Conservation (phyloP, 37 sponge, comb jelly and placozoan species). For the Diacarnus erythraeanus region DNA sequence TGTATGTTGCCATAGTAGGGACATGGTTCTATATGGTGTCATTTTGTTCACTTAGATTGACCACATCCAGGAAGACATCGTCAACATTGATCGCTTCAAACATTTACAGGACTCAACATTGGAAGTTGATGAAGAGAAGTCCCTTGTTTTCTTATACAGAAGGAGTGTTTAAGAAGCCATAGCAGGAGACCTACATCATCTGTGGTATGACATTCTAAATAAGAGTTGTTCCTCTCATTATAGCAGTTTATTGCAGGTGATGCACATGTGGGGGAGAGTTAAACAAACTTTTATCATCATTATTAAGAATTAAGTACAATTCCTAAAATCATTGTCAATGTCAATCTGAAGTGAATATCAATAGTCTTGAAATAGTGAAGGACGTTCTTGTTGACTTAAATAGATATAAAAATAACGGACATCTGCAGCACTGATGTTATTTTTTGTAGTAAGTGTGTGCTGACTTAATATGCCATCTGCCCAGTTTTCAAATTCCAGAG, state of each 20-base stretch:
- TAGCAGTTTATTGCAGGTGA: background rate
- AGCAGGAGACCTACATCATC: constrained; percentile 5
- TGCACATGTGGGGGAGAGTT: background rate
- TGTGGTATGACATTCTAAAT: background rate
- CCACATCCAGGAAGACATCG: background rate
- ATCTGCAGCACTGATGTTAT: background rate
- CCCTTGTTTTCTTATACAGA: background rate
- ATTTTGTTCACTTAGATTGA: background rate
- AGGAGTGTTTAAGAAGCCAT: background rate
- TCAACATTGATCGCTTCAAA: background rate
- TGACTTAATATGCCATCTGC: background rate
- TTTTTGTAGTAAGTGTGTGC: background rate
- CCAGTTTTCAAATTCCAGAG: background rate
- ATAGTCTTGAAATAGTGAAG: background rate
- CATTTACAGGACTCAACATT: background rate
- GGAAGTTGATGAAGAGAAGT: background rate
- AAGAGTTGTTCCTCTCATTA: background rate
- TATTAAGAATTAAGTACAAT: no score
- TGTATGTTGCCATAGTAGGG: no score
- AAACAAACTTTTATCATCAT: no score
- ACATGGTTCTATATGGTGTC: no score
- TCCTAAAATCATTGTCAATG: background rate
- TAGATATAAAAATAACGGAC: background rate
- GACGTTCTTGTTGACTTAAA: background rate
- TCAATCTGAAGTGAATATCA: no score